phyloP scores from a whole-genome alignment of 2,797 vertebrate genomes.

The Ataeniobius toweri region DNA sequence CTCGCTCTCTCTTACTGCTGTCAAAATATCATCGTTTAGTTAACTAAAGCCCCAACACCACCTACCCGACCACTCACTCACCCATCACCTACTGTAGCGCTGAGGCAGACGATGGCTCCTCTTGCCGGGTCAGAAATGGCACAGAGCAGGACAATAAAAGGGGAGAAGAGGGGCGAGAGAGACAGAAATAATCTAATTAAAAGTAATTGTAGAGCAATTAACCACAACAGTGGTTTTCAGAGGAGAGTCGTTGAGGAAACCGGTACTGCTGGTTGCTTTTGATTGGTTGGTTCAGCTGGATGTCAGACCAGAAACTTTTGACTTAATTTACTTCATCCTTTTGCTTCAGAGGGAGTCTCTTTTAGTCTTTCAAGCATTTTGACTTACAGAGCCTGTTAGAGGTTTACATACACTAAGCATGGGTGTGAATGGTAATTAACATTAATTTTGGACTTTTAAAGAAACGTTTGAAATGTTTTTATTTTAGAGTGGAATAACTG shows the following conservation, averaged over 20 bases:
- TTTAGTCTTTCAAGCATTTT: conserved; percentile 15
- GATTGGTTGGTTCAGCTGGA: conserved; percentile 30
- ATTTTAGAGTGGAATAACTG: neutral
- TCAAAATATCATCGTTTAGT: conserved; percentile 73
- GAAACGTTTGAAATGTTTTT: neutral
- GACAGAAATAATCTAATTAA: conserved; percentile 81
- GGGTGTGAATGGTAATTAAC: neutral
- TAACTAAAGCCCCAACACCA: conserved; percentile 42
- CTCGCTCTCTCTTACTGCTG: conserved; percentile 56
- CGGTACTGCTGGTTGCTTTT: conserved; percentile 15
- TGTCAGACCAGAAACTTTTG: conserved; percentile 23
- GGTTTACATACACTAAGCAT: neutral
- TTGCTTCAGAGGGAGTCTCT: neutral
- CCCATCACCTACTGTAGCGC: conserved; percentile 15
- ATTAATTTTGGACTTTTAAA: neutral
- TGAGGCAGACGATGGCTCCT: conserved; percentile 59
- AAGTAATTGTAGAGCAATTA: conserved; percentile 78
- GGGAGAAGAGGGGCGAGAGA: conserved; percentile 42
- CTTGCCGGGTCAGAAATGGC: conserved; percentile 38
- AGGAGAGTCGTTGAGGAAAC: conserved; percentile 28
- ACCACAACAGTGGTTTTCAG: conserved; percentile 67
- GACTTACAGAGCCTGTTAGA: neutral
- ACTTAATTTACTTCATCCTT: neutral
- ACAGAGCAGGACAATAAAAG: conserved; percentile 33
- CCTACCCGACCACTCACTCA: too few species aligned